These are phyloP conservation scores for Agelastica alni DNA, from an alignment of 2,888 invertebrate genomes.

Conservation along the genomic window DNA sequence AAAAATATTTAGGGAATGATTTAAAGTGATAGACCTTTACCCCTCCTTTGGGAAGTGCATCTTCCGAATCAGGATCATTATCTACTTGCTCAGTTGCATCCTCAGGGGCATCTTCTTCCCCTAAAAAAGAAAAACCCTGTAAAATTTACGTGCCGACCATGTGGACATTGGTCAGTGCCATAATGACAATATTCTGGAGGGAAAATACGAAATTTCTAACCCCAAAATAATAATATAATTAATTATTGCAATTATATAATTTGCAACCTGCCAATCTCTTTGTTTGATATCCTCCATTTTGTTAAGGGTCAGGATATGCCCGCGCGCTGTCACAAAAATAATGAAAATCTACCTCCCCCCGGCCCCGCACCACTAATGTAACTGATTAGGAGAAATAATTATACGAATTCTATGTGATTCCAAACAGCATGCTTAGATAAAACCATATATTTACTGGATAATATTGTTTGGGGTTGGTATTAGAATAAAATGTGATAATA, in stretches of 20 bases:
- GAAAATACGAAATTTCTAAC: slow-evolving; percentile 54
- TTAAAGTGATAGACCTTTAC: slow-evolving; percentile 50
- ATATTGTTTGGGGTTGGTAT: background rate
- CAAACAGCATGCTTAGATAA: background rate
- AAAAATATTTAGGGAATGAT: too few relatives aligned
- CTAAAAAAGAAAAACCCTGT: slow-evolving; percentile 46
- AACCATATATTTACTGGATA: background rate
- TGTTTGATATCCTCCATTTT: slow-evolving; percentile 80
- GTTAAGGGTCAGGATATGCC: slow-evolving; percentile 75
- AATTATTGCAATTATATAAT: slow-evolving; percentile 47
- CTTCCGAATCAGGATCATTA: slow-evolving; percentile 77
- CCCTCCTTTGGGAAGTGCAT: slow-evolving; percentile 65
- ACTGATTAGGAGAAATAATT: slow-evolving; percentile 51
- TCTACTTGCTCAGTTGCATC: slow-evolving; percentile 68
- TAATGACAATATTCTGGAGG: slow-evolving; percentile 46
- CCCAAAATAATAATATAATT: slow-evolving; percentile 41
- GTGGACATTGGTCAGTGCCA: slow-evolving; percentile 53
- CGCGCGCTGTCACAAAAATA: slow-evolving; percentile 63
- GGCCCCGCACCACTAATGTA: slow-evolving; percentile 48
- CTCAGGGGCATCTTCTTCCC: slow-evolving; percentile 72
- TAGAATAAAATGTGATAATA: slow-evolving; percentile 3
- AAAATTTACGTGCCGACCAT: slow-evolving; percentile 40
- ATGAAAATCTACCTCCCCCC: slow-evolving; percentile 57
- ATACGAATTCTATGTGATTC: slow-evolving; percentile 38
- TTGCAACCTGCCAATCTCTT: slow-evolving; percentile 70